Base-by-base conservation (phyloP, 2,113 vertebrate species). In the Centrocercus urophasianus region DNA sequence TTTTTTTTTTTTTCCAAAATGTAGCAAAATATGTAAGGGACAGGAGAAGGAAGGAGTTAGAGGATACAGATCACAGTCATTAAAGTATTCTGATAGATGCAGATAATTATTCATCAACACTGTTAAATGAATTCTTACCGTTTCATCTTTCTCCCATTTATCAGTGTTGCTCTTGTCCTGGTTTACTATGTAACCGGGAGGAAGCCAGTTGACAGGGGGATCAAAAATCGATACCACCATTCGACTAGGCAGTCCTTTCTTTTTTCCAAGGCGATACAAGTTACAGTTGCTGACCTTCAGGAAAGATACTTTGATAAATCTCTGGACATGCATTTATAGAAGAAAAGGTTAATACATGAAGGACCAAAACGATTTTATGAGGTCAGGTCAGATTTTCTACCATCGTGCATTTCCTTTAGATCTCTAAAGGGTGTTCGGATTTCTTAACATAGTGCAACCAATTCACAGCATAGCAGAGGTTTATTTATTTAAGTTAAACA, bases 181-280 rank as follows among this genome's bases (percentile, higher is more conserved):
- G 97, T 99, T 99, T 61, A 99, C 99, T 63, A 98, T 82, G 47
- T 99, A 99, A 67, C 99, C 99, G 59, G 99, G 99, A 81, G 99
- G 99, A 93, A 99, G 98, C 99, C 99, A 99, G 93, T 99, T 99
- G 54, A 99, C 99, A 0, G 99, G 99, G 42, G 99, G 99, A 96
- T 99, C 99, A 82, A 99, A 99, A 95, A 99, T 99, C 8, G 99
- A 99, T 50, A 99, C 99, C 96, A 99, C 99, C 99, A 99, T 99
- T 81, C 99, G 98, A 97, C 99, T 99, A 81, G 99, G 99, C 36
- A 99, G 98, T 5, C 99, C 99, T 83, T 99, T 99, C 98, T 99
- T 99, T 97, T 99, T 99, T 73, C 99, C 99, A 97, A 99, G 98
- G 40, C 99, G 99, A 95, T 99, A 99, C 79, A 99, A 98, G 88